These are phyloP conservation scores for Himalopsyche japonica DNA, from an alignment of 2,888 invertebrate genomes.

Conservation along the genomic window DNA sequence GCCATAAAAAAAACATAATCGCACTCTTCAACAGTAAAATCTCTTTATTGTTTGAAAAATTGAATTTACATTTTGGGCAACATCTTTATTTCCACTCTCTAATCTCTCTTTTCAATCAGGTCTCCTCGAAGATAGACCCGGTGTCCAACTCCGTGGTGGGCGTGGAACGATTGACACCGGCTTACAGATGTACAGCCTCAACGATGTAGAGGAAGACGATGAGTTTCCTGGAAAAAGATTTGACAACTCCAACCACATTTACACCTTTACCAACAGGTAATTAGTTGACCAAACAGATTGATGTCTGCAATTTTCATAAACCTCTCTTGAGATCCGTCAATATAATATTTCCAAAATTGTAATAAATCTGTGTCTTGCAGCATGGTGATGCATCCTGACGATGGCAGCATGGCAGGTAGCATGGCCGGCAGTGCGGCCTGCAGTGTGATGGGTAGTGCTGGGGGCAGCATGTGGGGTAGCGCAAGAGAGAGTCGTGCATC, in stretches of 20 bases:
- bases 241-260: conserved; percentile 77
- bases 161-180: conserved; percentile 76
- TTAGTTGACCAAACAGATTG: background rate
- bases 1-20: background rate
- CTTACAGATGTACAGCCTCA: conserved; percentile 65
- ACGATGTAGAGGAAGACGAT: conserved; percentile 77
- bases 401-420: conserved; percentile 68
- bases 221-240: conserved; percentile 77
- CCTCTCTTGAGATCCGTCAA: background rate
- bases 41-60: background rate
- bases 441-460: conserved; percentile 60
- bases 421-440: conserved; percentile 60
- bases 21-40: too few relatives aligned
- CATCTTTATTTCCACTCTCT: background rate
- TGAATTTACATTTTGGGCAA: too few relatives aligned
- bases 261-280: conserved; percentile 79
- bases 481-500: conserved; percentile 62
- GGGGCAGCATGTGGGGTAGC: conserved; percentile 69
- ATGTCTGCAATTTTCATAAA: too few relatives aligned
- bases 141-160: conserved; percentile 83
- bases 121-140: conserved; percentile 86
- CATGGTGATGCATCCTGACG: conserved; percentile 87
- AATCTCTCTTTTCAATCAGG: conserved; percentile 45
- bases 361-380: conserved; percentile 51
- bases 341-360: background rate